Evolutionary conservation across 2,888 invertebrate genomes (phyloP).

Genomic region (Alsophila aescularia): DNA sequence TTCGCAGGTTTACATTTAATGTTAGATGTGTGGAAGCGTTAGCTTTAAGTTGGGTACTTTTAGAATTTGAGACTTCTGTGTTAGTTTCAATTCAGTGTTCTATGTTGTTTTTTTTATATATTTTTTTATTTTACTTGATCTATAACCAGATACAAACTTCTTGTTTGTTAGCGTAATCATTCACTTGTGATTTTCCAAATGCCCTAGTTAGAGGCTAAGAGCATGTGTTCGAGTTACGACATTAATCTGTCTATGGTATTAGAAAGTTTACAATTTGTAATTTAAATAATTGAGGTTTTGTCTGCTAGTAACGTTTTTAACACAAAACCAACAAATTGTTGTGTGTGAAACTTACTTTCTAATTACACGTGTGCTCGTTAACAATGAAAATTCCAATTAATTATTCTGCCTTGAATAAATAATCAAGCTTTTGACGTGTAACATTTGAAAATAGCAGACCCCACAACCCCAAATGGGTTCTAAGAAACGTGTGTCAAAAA

Average conservation of each 20-base stretch:
- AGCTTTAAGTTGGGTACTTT: slow-evolving; percentile 25
- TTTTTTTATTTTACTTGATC: too few relatives aligned
- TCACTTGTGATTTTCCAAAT: not conserved
- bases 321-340: slow-evolving; percentile 21
- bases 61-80: slow-evolving; percentile 7
- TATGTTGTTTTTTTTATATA: slow-evolving; percentile 1
- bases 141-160: too few relatives aligned
- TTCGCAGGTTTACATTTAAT: slow-evolving; percentile 80
- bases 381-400: slow-evolving; percentile 38
- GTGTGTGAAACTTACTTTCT: slow-evolving; percentile 36
- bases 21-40: slow-evolving; percentile 58
- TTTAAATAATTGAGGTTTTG: not conserved
- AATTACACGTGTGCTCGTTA: slow-evolving; percentile 38
- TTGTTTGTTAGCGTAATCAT: not conserved
- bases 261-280: not conserved
- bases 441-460: slow-evolving; percentile 31
- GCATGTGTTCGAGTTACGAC: too few relatives aligned
- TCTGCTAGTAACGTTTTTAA: slow-evolving; percentile 1
- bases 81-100: slow-evolving; percentile 11
- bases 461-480: slow-evolving; percentile 69
- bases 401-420: slow-evolving; percentile 36
- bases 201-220: not conserved
- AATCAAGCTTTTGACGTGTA: slow-evolving; percentile 35
- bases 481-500: slow-evolving; percentile 69
- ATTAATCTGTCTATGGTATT: not conserved